Conservation (phyloP, 2,888 invertebrate species). For the Drosophila ezoana region DNA sequence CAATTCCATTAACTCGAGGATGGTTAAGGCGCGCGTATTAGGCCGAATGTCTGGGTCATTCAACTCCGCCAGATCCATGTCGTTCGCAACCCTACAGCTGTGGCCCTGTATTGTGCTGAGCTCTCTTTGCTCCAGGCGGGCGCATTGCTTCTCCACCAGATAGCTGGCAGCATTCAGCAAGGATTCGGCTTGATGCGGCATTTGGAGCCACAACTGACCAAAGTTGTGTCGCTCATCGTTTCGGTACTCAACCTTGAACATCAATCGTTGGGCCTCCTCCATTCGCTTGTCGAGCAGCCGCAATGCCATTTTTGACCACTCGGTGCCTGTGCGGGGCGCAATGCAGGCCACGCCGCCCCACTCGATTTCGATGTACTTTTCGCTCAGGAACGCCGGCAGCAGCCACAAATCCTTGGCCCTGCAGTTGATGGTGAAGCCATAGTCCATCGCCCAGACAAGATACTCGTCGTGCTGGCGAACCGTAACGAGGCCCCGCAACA, state of each 20-base stretch:
- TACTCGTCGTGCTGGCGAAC: conserved; percentile 14
- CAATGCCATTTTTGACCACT: conserved; percentile 36
- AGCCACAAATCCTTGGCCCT: conserved; percentile 39
- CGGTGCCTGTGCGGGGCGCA: background rate
- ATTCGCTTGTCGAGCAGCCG: conserved; percentile 22
- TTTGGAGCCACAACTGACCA: conserved; percentile 36
- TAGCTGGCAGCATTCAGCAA: conserved; percentile 22
- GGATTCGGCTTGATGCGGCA: background rate
- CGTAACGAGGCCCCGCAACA: conserved; percentile 49
- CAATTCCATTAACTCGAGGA: conserved; percentile 30
- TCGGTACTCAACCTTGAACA: background rate
- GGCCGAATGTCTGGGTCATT: conserved; percentile 15
- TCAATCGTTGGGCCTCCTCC: background rate
- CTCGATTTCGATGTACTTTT: background rate
- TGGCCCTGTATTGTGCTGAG: accelerated
- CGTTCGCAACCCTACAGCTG: accelerated
- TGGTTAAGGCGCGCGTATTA: background rate
- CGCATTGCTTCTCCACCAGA: conserved; percentile 23
- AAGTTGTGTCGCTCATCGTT: background rate
- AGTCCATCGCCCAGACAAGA: conserved; percentile 52
- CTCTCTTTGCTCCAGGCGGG: background rate
- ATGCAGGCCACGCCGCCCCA: conserved; percentile 33
- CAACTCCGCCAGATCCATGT: conserved; percentile 14
- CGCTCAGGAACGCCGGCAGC: conserved; percentile 24
- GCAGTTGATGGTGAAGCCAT: conserved; percentile 54